These are phyloP conservation scores for Nannoperca australis DNA, from an alignment of 2,797 vertebrate species.

Conservation along the genomic window DNA sequence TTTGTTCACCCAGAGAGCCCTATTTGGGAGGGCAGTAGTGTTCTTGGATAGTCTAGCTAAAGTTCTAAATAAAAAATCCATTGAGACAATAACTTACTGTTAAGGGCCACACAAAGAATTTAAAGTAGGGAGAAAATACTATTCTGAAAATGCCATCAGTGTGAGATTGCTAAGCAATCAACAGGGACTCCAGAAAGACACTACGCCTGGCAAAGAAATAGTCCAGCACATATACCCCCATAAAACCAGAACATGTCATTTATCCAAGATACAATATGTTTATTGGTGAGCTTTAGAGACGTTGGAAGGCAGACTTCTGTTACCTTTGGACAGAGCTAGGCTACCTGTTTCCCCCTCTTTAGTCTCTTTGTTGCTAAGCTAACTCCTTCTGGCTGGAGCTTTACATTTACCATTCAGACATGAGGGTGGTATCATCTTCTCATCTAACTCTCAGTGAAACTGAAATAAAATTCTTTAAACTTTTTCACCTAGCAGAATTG, in stretches of 20 bases:
- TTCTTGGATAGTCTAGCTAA: neutral
- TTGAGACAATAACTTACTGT: neutral
- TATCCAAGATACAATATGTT: neutral
- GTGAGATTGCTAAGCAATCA: neutral
- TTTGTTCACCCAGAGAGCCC: conserved; percentile 18
- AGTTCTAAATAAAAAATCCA: neutral
- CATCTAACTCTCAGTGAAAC: neutral
- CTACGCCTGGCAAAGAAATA: neutral
- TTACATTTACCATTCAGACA: neutral
- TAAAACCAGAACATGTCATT: neutral
- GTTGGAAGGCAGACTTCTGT: neutral
- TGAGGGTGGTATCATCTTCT: neutral
- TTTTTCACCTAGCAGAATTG: neutral
- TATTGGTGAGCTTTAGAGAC: too few relatives aligned
- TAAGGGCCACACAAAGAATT: neutral
- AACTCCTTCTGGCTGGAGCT: neutral
- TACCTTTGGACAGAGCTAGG: neutral
- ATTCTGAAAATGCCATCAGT: neutral
- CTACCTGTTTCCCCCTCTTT: neutral
- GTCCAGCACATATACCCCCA: neutral
- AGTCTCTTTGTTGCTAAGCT: neutral
- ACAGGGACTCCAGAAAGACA: neutral
- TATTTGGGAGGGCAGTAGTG: neutral
- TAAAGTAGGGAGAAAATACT: neutral
- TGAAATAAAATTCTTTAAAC: neutral